Evolutionary conservation across 1,140 invertebrate species (phyloP), one percentile per base, ranked within the genome.

Genomic region (Eumaeus atala): DNA sequence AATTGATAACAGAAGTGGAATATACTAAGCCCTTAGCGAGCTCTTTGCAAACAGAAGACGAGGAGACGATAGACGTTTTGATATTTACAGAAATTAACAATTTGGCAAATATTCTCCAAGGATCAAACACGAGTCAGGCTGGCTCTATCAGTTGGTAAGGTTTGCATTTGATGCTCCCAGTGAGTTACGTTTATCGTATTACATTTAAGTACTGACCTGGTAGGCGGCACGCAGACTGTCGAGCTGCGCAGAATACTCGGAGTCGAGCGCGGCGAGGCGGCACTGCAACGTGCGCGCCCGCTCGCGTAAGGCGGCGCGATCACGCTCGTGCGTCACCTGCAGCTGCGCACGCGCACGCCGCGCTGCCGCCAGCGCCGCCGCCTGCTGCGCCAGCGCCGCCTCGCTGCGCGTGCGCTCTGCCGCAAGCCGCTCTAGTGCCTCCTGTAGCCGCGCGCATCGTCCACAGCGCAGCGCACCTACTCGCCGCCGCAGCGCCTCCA

Each of bases 191-290:
- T n/a, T n/a, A n/a, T n/a, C n/a, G n/a, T n/a, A n/a, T n/a, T n/a
- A n/a, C n/a, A n/a, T n/a, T n/a, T n/a, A n/a, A 28, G 21, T 54
- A 51, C 54, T 37, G 66, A 89, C 91, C 81, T 88, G 90, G 81
- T 94, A 95, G 8, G 92, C 92, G 5, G 92, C 90, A 5, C 92
- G 84, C 34, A 95, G 73, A 62, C 92, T 92, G 63, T 94, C 93
- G 36, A 94, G 89, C 72, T 95, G 93, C 58, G 92, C 92, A 3
- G 92, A 90, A 75, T 95, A 94, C 74, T 95, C 93, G 1, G 91
- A 90, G 70, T 94, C 93, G 58, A 95, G 88, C 10, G 91, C 89
- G 64, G 91, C 92, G 8, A 94, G 79, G 12, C 92, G 87, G 28
- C 91, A 88, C 71, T 94, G 92, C 44, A 94, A 73, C 40, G 90